Base-by-base conservation (phyloP, 2,797 vertebrate species). In the Coranthus polyacanthus region DNA sequence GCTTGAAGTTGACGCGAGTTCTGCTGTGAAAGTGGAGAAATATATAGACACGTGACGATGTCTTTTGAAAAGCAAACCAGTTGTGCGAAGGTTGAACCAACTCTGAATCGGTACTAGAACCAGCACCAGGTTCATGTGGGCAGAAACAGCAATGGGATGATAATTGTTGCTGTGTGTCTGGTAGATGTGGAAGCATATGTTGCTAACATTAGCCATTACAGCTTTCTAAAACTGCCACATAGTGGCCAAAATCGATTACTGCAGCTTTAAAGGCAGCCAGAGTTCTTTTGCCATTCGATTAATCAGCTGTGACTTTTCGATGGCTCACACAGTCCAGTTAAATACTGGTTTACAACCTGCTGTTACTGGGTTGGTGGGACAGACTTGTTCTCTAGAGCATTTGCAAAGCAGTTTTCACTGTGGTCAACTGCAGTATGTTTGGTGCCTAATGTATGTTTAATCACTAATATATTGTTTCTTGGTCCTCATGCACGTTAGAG, bases 401-500 rank as follows among this genome's bases (percentile, higher is more conserved):
- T n/a, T n/a, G n/a, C n/a, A n/a, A n/a, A n/a, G n/a, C n/a, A n/a
- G n/a, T n/a, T n/a, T n/a, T n/a, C n/a, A n/a, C n/a, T n/a, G n/a
- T n/a, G n/a, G n/a, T n/a, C n/a, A n/a, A n/a, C n/a, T n/a, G n/a
- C n/a, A n/a, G n/a, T 49, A 10, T 69, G 79, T 79, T 76, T 68
- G 60, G 62, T 81, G 71, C 71, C 65, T 69, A 6, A 45, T 47
- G 24, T 61, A 22, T 47, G 26, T 76, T 53, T 42, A 61, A 53
- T 63, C 50, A 45, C 72, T 57, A 15, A 15, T 20, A 26, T 63
- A 9, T 26, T 9, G 53, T 74, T 38, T 60, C 39, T 59, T 72
- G 53, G 43, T 78, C 75, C 53, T 86, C 42, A 15, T 75, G 78
- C 82, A 80, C 43, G 59, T 61, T 53, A 8, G 69, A 58, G 50